Evolutionary conservation across 2,888 invertebrate species (phyloP).

Genomic region (Timema cristinae): DNA sequence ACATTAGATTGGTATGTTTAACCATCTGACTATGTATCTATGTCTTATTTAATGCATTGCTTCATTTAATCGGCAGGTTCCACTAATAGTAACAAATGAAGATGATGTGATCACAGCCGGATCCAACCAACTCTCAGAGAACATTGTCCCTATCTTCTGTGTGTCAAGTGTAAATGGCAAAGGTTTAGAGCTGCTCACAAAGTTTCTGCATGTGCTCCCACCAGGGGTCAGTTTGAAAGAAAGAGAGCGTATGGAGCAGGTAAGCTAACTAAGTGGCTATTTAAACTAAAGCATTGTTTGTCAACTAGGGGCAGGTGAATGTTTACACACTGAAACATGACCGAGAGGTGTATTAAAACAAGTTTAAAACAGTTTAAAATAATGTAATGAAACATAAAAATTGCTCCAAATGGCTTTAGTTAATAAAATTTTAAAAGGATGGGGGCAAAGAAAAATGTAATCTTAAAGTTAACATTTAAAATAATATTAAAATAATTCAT

Average conservation of each 20-base stretch:
- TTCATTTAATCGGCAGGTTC: constrained; percentile 46
- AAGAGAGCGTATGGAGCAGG: constrained; percentile 65
- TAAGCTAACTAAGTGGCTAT: constrained; percentile 35
- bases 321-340: too few relatives aligned
- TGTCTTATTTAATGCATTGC: neutral
- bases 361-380: too few relatives aligned
- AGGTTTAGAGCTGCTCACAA: constrained; percentile 76
- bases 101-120: constrained; percentile 74
- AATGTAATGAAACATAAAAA: too few relatives aligned
- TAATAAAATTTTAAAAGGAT: too few relatives aligned
- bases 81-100: constrained; percentile 59
- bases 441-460: too few relatives aligned
- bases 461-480: too few relatives aligned
- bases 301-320: too few relatives aligned
- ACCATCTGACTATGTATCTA: neutral
- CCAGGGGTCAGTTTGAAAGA: constrained; percentile 62
- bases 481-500: too few relatives aligned
- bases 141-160: constrained; percentile 74
- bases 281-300: too few relatives aligned
- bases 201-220: constrained; percentile 77
- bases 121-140: constrained; percentile 60
- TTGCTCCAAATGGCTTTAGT: too few relatives aligned
- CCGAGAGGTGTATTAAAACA: too few relatives aligned
- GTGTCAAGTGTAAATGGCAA: constrained; percentile 88
- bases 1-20: neutral